A percentile compares a stretch with the other conserved stretches of the same genome.
Evolutionary conservation across 2,888 invertebrate species (phyloP).

Genomic region (Branchellion lobata): DNA sequence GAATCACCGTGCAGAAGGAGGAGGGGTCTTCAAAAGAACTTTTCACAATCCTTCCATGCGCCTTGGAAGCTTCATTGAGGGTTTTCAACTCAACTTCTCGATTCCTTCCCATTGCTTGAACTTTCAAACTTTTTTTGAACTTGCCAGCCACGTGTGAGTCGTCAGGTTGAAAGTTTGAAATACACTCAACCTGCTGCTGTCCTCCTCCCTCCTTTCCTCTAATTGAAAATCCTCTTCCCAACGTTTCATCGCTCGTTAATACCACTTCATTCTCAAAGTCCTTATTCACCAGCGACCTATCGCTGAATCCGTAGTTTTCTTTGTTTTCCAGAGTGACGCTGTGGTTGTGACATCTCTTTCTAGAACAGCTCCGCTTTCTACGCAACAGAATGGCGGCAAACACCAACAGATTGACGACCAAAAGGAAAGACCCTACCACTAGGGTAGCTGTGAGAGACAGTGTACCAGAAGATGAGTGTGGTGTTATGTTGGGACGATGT

Average conservation of each 20-base stretch:
- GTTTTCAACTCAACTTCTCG: background rate
- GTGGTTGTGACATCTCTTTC: background rate
- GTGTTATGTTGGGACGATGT: background rate
- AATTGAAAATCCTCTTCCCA: background rate
- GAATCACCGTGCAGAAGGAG: background rate
- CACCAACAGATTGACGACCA: constrained; percentile 27
- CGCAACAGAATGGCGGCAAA: constrained; percentile 30
- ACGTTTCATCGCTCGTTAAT: background rate
- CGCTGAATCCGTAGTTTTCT: background rate
- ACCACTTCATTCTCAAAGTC: background rate
- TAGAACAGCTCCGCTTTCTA: background rate
- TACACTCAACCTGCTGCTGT: background rate
- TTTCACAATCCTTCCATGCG: background rate
- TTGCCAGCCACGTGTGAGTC: background rate
- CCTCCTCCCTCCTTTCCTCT: background rate
- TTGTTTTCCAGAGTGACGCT: background rate
- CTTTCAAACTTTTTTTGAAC: background rate
- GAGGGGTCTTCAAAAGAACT: background rate
- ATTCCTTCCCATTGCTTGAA: background rate
- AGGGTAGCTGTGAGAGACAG: constrained; percentile 27
- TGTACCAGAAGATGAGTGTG: background rate
- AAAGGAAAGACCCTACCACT: background rate
- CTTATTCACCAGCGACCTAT: background rate
- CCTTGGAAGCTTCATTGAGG: background rate
- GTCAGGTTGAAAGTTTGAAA: background rate